phyloP scores from a whole-genome alignment of 2,888 invertebrate genomes.

The Eupithecia centaureata region DNA sequence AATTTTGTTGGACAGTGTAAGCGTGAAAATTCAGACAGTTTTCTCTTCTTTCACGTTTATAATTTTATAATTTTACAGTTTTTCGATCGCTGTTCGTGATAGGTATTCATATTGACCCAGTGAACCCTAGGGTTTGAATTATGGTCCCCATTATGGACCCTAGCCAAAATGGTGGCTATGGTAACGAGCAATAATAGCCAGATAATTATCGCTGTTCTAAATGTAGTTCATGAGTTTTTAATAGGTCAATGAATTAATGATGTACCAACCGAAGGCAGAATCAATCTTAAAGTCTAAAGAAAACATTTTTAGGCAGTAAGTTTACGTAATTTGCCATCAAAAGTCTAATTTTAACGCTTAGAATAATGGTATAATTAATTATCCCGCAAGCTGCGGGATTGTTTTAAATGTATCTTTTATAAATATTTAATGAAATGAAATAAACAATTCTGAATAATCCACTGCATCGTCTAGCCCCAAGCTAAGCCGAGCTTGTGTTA shows the following conservation, averaged over 20 bases:
- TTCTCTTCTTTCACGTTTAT: background rate
- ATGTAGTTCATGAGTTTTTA: background rate
- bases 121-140: background rate
- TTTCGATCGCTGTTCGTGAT: background rate
- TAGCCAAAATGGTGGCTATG: background rate
- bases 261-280: background rate
- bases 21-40: background rate
- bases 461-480: too few relatives aligned
- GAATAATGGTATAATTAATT: too few relatives aligned
- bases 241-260: background rate
- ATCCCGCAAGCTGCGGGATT: too few relatives aligned
- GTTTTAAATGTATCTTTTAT: too few relatives aligned
- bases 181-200: background rate
- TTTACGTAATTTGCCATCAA: background rate
- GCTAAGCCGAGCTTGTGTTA: too few relatives aligned
- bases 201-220: background rate
- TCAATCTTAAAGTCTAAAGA: background rate
- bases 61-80: background rate
- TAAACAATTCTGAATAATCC: too few relatives aligned
- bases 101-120: background rate
- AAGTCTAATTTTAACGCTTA: background rate
- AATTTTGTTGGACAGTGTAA: background rate
- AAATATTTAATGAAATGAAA: too few relatives aligned
- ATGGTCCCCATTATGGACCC: background rate
- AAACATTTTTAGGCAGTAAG: background rate